Evolutionary conservation across 2,797 vertebrate genomes (phyloP), one percentile per base, ranked within the genome.

Genomic region (Sparidentex hasta): DNA sequence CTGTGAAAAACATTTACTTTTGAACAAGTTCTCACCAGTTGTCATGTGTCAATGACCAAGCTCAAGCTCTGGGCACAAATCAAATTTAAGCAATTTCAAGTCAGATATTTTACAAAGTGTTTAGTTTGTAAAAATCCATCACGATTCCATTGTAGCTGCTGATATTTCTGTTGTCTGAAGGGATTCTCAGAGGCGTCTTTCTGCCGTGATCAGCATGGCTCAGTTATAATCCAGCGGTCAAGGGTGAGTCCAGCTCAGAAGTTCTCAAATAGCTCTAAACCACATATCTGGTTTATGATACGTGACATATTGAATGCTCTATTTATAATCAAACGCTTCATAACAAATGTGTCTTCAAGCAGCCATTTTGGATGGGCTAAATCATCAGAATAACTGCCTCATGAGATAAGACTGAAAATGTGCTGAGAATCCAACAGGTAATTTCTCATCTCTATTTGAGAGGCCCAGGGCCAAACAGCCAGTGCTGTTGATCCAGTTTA

Each of bases 171-270:
- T 50, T 84, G 65, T 82, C 74, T 75, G 43, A 62, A 43, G 52
- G 61, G 78, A 76, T 80, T 84, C 66, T 68, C 77, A 67, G 66
- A 58, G 61, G 71, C 25, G 13, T 76, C 70, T 67, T 56, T 62
- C 38, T 76, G 72, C 70, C 62, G 48, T 43, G 71, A 82, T 80
- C 41, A 58, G 41, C 66, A 5, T 11, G 18, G 33, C 69, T 83
- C 57, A 82, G n/a, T 72, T 72, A 64, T 44, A 52, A 77, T 71
- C 75, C 70, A 80, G 33, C 46, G 81, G 62, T 46, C 67, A 84
- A 78, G 80, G 71, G 77, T 83, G 74, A 87, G 8, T 48, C 21
- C 9, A 8, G 33, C 33, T 48, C 61, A 16, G 58, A 57, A 76
- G 61, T 74, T 64, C 84, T 86, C 7, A 55, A 2, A 27, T 21